Conservation (phyloP, 2,888 invertebrate genomes). For the Galerucella calmariensis region DNA sequence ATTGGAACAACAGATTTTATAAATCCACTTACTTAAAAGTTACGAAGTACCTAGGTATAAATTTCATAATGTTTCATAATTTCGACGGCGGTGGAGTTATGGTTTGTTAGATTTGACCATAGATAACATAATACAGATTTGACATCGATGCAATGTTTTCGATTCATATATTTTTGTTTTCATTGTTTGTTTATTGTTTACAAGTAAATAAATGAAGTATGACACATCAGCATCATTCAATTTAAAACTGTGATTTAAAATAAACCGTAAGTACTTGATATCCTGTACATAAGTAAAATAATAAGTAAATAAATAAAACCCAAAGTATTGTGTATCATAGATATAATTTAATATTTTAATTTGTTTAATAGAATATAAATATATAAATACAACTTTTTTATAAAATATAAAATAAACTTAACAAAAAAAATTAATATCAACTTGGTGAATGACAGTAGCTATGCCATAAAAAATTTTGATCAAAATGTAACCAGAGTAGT, state of each 20-base stretch:
- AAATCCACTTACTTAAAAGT: no score
- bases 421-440: constrained; percentile 26
- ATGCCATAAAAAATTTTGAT: neutral
- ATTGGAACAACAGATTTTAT: no score
- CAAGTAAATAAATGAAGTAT: no score
- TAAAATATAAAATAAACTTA: constrained; percentile 36
- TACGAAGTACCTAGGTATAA: no score
- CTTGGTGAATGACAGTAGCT: neutral
- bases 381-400: constrained; percentile 33
- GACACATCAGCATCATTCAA: no score
- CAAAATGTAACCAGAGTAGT: neutral
- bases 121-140: no score
- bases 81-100: no score
- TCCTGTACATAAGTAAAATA: constrained; percentile 11
- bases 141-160: no score
- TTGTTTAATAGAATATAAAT: constrained; percentile 32
- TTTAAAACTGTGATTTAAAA: neutral
- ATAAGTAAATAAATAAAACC: constrained; percentile 13
- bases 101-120: no score
- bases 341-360: constrained; percentile 13
- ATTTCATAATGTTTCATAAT: no score
- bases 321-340: constrained; percentile 5
- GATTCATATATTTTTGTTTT: no score
- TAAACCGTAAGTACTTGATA: neutral
- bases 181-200: no score